Base-by-base conservation (phyloP, 1,140 invertebrate genomes). In the Pantala flavescens region DNA sequence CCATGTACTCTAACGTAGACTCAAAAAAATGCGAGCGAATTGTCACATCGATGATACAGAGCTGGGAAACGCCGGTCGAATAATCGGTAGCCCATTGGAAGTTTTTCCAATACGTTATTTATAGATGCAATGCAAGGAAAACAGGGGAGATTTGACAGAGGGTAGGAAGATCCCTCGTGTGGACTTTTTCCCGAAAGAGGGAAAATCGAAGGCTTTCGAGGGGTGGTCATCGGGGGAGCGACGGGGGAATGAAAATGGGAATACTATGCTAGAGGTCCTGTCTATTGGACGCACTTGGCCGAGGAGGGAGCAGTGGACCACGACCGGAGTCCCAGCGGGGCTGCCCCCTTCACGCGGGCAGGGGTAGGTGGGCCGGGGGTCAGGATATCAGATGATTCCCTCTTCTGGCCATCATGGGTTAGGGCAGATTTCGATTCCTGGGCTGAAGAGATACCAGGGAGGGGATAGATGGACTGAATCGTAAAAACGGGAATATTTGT, bases 351-450 rank as follows among this genome's bases (percentile, higher is more conserved):
- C 28, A 9, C 28, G 49, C 49, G 49, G 49, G 49, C 49, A 63
- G 49, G n/a, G 28, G 49, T 21, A 21, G 49, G 49, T 63, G 49
- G 12, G 49, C 14, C n/a, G 49, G 12, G 49, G 49, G 49, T 16
- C 14, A 21, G 49, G 49, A 21, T 63, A 19, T 63, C n/a, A 21
- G 49, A 21, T 19, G 49, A 63, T 63, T 63, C 49, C 49, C 49
- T 63, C 49, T 12, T 21, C 49, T 21, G n/a, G 49, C 49, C 49
- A 63, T 63, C 49, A 63, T 63, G 49, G 49, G 49, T 63, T 63
- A 63, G 49, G 49, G n/a, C 49, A 63, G 49, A 63, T 63, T 63
- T 63, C 49, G 49, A 63, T 63, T 63, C 49, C 49, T 63, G 3
- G 14, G 12, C 49, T 63, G 49, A 14, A 12, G 49, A 12, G 49